phyloP scores from a whole-genome alignment of 1,140 invertebrate genomes.

The Atopsyche davidsoni region DNA sequence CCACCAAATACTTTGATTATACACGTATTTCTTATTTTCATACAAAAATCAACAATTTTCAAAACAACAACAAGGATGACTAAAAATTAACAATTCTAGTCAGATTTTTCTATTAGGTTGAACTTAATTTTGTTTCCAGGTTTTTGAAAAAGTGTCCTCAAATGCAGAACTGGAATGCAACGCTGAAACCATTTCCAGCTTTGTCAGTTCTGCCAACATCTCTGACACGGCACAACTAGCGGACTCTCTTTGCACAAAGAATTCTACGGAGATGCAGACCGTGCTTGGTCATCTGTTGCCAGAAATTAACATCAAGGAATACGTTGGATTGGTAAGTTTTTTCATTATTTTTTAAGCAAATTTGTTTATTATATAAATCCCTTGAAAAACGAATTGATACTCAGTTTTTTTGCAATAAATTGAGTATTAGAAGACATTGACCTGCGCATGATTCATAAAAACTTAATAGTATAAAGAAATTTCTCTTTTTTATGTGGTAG shows the following conservation, averaged over 20 bases:
- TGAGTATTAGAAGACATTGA: no score
- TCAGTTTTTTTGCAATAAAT: no score
- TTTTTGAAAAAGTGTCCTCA: neutral
- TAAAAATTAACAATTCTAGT: no score
- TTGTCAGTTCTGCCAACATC: slow-evolving; percentile 11
- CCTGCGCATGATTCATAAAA: no score
- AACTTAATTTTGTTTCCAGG: slow-evolving; percentile 16
- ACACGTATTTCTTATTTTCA: no score
- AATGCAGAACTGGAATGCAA: slow-evolving; percentile 9
- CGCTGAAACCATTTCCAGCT: slow-evolving; percentile 7
- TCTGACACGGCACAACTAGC: slow-evolving; percentile 6
- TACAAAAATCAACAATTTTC: no score
- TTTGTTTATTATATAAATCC: neutral
- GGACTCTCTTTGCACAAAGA: slow-evolving; percentile 16
- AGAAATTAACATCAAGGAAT: slow-evolving; percentile 41
- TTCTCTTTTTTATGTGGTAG: no score
- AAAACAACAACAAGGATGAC: no score
- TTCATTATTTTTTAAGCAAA: slow-evolving; percentile 8
- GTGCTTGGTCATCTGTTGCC: slow-evolving; percentile 35
- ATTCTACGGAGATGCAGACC: slow-evolving; percentile 34
- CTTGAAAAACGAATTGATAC: no score
- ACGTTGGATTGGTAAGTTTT: slow-evolving; percentile 41
- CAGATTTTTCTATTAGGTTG: neutral
- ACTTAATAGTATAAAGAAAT: no score
- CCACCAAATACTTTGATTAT: no score